phyloP scores from a whole-genome alignment of 1,140 invertebrate genomes.

The Leptopilina clavipes region DNA sequence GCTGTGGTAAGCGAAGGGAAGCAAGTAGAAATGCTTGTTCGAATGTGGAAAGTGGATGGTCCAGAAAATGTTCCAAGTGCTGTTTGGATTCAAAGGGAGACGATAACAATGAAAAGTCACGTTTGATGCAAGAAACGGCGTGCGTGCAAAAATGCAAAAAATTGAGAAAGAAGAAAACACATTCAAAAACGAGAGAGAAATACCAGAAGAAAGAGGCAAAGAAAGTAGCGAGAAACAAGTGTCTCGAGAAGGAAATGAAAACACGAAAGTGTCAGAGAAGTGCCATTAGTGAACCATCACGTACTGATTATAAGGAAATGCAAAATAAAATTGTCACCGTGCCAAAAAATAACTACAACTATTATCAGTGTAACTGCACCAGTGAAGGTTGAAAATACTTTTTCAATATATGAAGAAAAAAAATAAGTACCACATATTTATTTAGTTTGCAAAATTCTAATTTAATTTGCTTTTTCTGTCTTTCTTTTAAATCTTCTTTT shows the following conservation, averaged over 20 bases:
- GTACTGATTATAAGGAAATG: conserved; percentile 6
- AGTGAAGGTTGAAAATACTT: conserved; percentile 2
- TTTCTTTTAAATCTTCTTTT: background rate
- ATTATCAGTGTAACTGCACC: background rate
- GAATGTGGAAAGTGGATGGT: conserved; percentile 24
- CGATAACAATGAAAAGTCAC: conserved; percentile 22
- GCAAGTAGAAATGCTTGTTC: conserved; percentile 7
- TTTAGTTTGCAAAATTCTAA: background rate
- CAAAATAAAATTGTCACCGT: background rate
- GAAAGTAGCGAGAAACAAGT: background rate
- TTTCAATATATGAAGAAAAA: background rate
- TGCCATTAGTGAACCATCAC: conserved; percentile 18
- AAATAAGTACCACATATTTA: background rate
- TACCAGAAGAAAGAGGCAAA: background rate
- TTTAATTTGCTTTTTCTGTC: background rate
- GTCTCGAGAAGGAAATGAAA: background rate
- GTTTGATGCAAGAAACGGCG: conserved; percentile 2
- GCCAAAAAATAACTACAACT: background rate
- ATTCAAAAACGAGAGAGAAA: conserved; percentile 14
- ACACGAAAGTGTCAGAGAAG: background rate
- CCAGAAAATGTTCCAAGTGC: conserved; percentile 25
- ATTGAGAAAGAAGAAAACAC: conserved; percentile 10
- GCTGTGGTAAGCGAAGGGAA: conserved; percentile 7
- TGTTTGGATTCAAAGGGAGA: conserved; percentile 2
- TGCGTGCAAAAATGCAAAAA: conserved; percentile 17